Conservation (phyloP, 2,113 vertebrate genomes). For the Lagopus leucura region DNA sequence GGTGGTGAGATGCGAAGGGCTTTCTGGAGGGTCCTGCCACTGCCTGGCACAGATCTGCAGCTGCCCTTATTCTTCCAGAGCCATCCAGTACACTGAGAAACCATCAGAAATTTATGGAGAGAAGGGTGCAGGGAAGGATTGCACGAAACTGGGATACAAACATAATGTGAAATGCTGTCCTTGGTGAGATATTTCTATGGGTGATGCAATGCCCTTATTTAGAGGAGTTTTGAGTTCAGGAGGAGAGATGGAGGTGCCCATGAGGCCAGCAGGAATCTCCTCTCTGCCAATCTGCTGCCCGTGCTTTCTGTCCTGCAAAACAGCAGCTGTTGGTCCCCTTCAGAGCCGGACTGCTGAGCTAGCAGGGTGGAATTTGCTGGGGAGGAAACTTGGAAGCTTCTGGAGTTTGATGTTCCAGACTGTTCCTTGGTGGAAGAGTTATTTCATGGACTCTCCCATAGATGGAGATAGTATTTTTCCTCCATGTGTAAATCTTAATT, state of each 20-base stretch:
- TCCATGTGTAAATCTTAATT: neutral
- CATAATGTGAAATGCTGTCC: rapidly evolving
- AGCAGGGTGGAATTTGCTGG: neutral
- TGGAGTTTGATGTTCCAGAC: neutral
- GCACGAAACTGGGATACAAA: rapidly evolving
- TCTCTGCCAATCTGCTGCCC: neutral
- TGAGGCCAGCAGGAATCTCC: neutral
- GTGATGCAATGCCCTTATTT: rapidly evolving
- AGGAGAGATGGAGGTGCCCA: neutral
- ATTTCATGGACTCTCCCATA: conserved; percentile 34
- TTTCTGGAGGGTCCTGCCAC: neutral
- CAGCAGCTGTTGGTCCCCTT: neutral
- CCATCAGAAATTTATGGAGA: neutral
- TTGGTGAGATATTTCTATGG: neutral
- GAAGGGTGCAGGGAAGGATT: neutral
- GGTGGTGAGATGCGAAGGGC: neutral
- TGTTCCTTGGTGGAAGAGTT: neutral
- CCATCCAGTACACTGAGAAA: neutral
- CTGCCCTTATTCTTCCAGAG: neutral
- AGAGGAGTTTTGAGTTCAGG: neutral
- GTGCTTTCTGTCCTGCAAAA: neutral
- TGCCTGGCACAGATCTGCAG: neutral
- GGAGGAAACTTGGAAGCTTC: neutral
- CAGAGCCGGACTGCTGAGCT: neutral
- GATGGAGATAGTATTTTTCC: conserved; percentile 30